These are phyloP conservation scores for Musca domestica DNA, from an alignment of 1,140 invertebrate genomes.

Conservation along the genomic window DNA sequence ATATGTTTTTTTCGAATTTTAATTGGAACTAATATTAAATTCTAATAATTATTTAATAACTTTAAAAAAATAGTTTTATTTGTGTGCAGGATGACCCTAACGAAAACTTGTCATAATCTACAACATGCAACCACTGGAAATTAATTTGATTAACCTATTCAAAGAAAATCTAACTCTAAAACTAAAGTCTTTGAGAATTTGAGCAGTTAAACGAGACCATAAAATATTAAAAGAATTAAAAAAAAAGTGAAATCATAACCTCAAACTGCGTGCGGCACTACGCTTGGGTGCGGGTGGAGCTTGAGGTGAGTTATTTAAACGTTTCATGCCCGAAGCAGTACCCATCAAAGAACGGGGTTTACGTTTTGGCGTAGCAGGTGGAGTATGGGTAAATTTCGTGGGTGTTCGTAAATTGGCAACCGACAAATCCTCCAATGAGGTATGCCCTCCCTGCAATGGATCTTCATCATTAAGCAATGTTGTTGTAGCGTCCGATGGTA, in stretches of 20 bases:
- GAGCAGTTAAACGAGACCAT: not conserved
- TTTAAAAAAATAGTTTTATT: too few relatives aligned
- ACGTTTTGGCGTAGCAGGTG: constrained; percentile 27
- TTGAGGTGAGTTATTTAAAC: constrained; percentile 3
- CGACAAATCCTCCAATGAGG: not conserved
- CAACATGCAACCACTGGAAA: not conserved
- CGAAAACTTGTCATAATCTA: constrained; percentile 1
- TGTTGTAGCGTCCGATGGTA: not conserved
- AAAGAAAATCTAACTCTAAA: not conserved
- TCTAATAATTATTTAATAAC: too few relatives aligned
- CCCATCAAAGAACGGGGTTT: constrained; percentile 9
- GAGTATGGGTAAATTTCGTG: constrained; percentile 23
- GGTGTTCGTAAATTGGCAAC: constrained; percentile 13
- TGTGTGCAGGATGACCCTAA: too few relatives aligned
- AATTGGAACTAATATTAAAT: too few relatives aligned
- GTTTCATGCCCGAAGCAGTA: constrained; percentile 6
- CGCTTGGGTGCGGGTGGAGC: constrained; percentile 20
- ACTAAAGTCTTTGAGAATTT: not conserved
- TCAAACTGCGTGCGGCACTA: constrained; percentile 25
- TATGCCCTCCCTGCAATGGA: constrained; percentile 10
- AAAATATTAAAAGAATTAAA: not conserved
- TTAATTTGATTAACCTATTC: not conserved
- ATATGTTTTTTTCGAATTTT: too few relatives aligned
- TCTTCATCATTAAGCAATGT: not conserved
- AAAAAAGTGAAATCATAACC: constrained; percentile 22